These are phyloP conservation scores for Pica pica DNA, from an alignment of 2,113 vertebrate genomes.

Conservation along the genomic window DNA sequence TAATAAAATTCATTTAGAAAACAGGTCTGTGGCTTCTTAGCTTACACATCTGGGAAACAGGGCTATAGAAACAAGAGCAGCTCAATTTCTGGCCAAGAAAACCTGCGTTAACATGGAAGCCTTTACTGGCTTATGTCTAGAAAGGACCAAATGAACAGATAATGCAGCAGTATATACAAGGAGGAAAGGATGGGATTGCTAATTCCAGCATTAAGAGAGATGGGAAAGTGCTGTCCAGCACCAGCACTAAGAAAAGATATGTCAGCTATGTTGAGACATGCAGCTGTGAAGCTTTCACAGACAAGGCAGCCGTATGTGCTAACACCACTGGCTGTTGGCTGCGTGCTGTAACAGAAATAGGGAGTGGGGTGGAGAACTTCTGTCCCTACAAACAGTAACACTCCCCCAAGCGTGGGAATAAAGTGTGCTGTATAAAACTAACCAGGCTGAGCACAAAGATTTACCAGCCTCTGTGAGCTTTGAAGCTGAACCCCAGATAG, in stretches of 20 bases:
- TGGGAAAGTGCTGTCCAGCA: not conserved
- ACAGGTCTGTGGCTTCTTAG: not conserved
- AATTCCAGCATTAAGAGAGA: not conserved
- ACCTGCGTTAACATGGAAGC: not conserved
- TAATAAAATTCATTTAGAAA: not conserved
- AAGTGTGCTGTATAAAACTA: not conserved
- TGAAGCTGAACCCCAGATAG: not conserved
- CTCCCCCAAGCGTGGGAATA: not conserved
- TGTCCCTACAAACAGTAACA: not conserved
- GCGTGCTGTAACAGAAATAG: not conserved
- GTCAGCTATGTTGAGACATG: rapidly evolving
- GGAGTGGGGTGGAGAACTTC: not conserved
- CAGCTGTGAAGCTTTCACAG: not conserved
- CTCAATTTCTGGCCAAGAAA: not conserved
- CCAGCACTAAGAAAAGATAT: not conserved
- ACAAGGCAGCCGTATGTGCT: rapidly evolving
- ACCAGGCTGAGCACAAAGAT: not conserved
- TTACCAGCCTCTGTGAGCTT: not conserved
- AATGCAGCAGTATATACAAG: not conserved
- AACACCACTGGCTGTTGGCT: not conserved
- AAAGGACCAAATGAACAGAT: not conserved
- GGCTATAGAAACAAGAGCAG: not conserved
- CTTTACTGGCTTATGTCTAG: not conserved
- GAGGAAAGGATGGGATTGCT: not conserved
- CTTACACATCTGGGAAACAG: not conserved